Evolutionary conservation across 2,797 vertebrate genomes (phyloP), one percentile per base, ranked within the genome.

Genomic region (Glyptemys insculpta): DNA sequence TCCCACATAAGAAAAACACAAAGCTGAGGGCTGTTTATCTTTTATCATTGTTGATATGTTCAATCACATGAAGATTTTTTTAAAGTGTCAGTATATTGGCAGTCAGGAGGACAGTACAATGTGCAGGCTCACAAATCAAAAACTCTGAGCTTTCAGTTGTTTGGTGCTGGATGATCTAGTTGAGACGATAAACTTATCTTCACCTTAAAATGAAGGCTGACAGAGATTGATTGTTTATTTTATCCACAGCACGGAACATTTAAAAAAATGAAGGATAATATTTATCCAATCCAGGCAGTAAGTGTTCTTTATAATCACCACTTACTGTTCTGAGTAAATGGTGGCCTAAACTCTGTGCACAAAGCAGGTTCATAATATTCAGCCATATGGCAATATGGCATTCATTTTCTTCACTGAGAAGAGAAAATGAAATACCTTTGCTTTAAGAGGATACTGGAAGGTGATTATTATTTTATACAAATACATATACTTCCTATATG

Each of bases 131-230:
- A 34, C 0, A 0, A 89, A 94, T 79, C 76, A 91, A 83, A 79
- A 50, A 62, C 29, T 31, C 29, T 62, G 31, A 62, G 31, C 59
- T 62, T 0, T 3, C 0, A 1, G 4, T 78, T 95, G 78, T 78
- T n/a, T 72, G 47, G 31, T 50, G 49, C 49, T 87, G 19, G 27
- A 29, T 31, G 91, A 82, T 84, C 86, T 52, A 85, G 34, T 76
- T 83, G 65, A 74, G 95, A 92, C 91, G 74, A 31, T 23, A 94
- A 85, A 68, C 19, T 82, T 80, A 81, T 34, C 37, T 85, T n/a
- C 87, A 89, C 54, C 53, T 47, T 90, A 56, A 80, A 91, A 53
- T 3, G 3, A 89, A 31, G 88, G 53, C 29, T 62, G 59, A 34
- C 59, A 62, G 31, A 31, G 54, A 23, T 25, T 54, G 57, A 34